Percentiles rank a stretch among this genome's conserved stretches.
Evolutionary conservation across 1,140 invertebrate species (phyloP).

Genomic region (Platyscapa corneri): DNA sequence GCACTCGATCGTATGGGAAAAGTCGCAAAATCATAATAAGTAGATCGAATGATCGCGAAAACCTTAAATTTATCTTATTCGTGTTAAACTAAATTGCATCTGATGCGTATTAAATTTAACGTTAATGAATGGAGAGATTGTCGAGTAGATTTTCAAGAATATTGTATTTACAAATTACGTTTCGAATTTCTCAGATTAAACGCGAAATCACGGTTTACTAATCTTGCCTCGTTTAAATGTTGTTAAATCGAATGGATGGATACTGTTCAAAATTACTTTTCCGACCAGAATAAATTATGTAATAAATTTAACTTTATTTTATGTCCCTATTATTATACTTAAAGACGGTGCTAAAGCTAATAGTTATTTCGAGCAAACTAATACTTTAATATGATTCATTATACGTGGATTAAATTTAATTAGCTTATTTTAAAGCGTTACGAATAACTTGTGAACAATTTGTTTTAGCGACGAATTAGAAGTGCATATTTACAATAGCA

Average conservation of each 20-base stretch:
- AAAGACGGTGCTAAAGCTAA: not conserved
- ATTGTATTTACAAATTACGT: not conserved
- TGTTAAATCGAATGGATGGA: not conserved
- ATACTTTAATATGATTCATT: not conserved
- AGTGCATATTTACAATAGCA: not conserved
- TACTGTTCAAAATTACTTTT: not conserved
- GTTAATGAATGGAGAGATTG: not conserved
- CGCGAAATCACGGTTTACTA: not conserved
- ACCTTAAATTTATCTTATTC: not conserved
- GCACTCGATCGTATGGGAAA: no score
- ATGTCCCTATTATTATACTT: not conserved
- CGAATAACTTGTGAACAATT: not conserved
- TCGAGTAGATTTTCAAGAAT: no score
- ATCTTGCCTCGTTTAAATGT: not conserved
- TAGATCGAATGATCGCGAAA: not conserved
- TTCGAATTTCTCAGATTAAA: not conserved
- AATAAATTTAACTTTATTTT: constrained; percentile 1
- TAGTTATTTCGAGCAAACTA: not conserved
- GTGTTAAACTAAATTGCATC: not conserved
- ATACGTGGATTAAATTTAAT: not conserved
- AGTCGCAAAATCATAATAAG: not conserved
- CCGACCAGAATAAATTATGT: not conserved
- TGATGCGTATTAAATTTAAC: not conserved
- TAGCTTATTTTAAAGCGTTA: not conserved
- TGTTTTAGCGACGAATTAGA: not conserved